Base-by-base conservation (phyloP, 2,113 vertebrate species). In the Toxotes chatareus region DNA sequence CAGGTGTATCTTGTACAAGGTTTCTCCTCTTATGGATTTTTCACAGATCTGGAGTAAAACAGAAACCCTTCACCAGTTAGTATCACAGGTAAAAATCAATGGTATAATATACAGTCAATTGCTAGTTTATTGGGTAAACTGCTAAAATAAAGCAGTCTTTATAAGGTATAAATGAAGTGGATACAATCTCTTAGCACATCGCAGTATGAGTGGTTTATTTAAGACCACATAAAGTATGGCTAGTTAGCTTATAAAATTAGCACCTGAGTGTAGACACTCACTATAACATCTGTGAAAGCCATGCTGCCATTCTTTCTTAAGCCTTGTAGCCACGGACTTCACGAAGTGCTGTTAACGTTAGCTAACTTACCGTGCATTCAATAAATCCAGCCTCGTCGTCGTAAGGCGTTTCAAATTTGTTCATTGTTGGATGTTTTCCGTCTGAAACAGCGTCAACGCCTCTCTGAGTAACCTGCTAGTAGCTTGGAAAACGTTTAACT, bases 1-100 rank as follows among this genome's bases (percentile, higher is more conserved):
- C 90, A 94, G 59, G 67, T 96, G 95, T 72, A 95, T 93, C 85
- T 95, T 95, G 81, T 92, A 95, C 77, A 94, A 84, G 3, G 91
- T 94, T 0, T 94, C 90, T 3, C 94, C 93, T 23, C 89, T 89
- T 55, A 95, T 87, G 76, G 92, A 93, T 87, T 93, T 94, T 1
- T 94, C 88, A 86, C 95, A 96, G 10, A 94, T 63, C 95, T 96
- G 83, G 10, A 61, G 63, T 59, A 34, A 55, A 74, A 86, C 7
- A 76, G 6, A 78, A 31, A 36, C 60, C 27, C 57, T 2, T 10
- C 21, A 59, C 14, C 0, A 44, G 5, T 65, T 1, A 46, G 13
- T 19, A 27, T 55, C 7, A n/a, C 0, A 64, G 11, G 32, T 13
- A 19, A 14, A 56, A 3, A 32, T 27, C 4, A 31, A 65, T 17